These are phyloP conservation scores for Neotoxoptera formosana DNA, from an alignment of 1,140 invertebrate genomes.

Conservation along the genomic window DNA sequence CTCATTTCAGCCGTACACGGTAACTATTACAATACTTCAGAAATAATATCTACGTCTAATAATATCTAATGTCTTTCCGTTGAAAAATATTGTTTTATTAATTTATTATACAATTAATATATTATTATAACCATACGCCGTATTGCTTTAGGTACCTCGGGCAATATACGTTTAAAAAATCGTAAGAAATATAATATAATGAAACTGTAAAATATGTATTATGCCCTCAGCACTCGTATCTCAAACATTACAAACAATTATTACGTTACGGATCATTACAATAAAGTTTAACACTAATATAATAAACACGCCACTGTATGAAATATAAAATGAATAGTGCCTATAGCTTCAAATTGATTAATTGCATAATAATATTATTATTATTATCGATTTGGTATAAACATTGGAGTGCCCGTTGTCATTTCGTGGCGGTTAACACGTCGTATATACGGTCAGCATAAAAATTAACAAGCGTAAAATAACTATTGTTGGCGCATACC, in stretches of 20 bases:
- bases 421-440: background rate
- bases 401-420: background rate
- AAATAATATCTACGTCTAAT: background rate
- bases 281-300: background rate
- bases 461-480: background rate
- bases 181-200: background rate
- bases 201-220: background rate
- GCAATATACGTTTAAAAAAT: background rate
- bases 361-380: background rate
- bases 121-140: background rate
- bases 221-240: background rate
- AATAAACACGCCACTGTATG: background rate
- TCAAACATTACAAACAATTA: background rate
- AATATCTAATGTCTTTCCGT: background rate
- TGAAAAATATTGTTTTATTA: background rate
- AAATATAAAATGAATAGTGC: background rate
- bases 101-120: background rate
- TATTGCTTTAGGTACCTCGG: background rate
- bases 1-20: background rate
- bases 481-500: background rate
- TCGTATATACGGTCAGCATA: background rate
- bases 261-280: background rate
- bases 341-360: background rate
- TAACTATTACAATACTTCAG: background rate
- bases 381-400: background rate